Percentiles rank a stretch among this genome's conserved stretches.
Evolutionary conservation across 2,888 invertebrate species (phyloP).

Genomic region (Thymelicus sylvestris): DNA sequence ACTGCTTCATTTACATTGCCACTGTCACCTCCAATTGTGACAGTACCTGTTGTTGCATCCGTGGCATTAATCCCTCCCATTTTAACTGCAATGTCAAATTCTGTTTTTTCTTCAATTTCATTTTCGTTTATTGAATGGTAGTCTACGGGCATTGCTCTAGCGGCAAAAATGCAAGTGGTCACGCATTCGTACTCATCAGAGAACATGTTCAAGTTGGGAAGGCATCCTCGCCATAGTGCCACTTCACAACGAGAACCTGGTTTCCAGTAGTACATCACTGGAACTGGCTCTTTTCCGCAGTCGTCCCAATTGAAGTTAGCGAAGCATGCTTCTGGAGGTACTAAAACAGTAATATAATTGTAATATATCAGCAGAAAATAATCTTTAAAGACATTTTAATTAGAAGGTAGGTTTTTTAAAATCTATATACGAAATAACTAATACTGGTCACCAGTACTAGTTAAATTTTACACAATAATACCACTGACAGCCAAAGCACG

Average conservation of each 20-base stretch:
- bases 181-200: constrained; percentile 71
- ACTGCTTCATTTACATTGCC: too few relatives aligned
- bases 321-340: constrained; percentile 65
- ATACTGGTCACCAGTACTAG: background rate
- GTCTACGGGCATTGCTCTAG: constrained; percentile 51
- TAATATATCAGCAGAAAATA: too few relatives aligned
- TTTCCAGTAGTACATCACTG: constrained; percentile 73
- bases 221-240: constrained; percentile 72
- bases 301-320: constrained; percentile 67
- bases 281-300: constrained; percentile 61
- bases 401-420: too few relatives aligned
- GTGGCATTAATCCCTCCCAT: background rate
- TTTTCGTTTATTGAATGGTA: constrained; percentile 49
- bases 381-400: too few relatives aligned
- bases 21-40: background rate
- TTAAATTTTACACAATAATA: too few relatives aligned
- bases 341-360: constrained; percentile 47
- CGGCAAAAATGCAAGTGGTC: constrained; percentile 64
- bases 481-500: too few relatives aligned
- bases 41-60: background rate
- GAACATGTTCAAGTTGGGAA: constrained; percentile 75
- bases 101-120: constrained; percentile 22
- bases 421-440: too few relatives aligned
- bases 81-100: constrained; percentile 16
- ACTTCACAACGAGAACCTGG: constrained; percentile 75